Evolutionary conservation across 2,113 vertebrate species (phyloP).

Genomic region (Miniopterus natalensis): DNA sequence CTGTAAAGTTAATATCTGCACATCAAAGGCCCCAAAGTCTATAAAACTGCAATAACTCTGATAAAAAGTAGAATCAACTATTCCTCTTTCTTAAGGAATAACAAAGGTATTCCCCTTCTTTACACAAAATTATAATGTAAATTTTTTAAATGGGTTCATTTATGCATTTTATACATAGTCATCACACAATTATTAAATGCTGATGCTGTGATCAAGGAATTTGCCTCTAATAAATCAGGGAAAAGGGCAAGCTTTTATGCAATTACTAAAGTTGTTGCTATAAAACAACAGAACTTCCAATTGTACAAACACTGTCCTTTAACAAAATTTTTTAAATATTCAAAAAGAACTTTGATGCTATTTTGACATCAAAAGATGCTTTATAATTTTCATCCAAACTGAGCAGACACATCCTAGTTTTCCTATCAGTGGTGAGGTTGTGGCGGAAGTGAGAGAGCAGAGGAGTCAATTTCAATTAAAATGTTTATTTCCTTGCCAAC

Average conservation of each 20-base stretch:
- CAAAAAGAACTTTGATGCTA: not conserved
- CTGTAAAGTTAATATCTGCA: not conserved
- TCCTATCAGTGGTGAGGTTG: not conserved
- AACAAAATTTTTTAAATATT: not conserved
- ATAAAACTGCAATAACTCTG: constrained; percentile 10
- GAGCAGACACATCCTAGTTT: not conserved
- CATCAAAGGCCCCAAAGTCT: constrained; percentile 31
- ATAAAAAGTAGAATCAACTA: constrained; percentile 26
- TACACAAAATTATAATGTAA: constrained; percentile 10
- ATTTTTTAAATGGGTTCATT: constrained; percentile 27
- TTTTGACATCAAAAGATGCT: not conserved
- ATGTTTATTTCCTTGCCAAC: not conserved
- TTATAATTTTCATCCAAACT: constrained; percentile 25
- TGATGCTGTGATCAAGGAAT: not conserved
- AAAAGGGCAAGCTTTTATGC: not conserved
- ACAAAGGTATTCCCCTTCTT: constrained; percentile 3
- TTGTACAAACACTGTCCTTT: not conserved
- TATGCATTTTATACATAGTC: not conserved
- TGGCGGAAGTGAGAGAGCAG: not conserved
- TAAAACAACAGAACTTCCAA: not conserved
- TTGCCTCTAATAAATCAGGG: not conserved
- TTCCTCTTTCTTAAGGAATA: constrained; percentile 13
- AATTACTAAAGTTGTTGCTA: not conserved
- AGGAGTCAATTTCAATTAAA: constrained; percentile 50
- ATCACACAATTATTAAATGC: constrained; percentile 60